phyloP scores from a whole-genome alignment of 37 sponge, comb jelly and placozoan genomes.

The Amphimedon queenslandica region DNA sequence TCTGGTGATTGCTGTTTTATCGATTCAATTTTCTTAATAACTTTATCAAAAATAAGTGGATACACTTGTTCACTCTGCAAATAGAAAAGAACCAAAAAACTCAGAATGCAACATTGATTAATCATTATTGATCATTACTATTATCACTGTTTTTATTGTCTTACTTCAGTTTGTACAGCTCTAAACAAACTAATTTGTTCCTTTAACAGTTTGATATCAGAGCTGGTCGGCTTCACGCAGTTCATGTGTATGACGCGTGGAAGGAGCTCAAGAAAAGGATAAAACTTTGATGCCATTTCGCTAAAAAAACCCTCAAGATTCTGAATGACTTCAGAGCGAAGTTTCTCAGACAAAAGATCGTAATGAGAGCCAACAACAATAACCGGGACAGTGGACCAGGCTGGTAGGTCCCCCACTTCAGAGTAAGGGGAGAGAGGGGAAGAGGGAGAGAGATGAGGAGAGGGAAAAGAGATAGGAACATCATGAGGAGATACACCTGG shows the following conservation, averaged over 20 bases:
- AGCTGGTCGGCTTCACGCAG: constrained; percentile 37
- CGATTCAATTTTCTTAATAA: constrained; percentile 38
- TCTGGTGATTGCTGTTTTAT: constrained; percentile 36
- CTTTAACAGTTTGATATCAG: constrained; percentile 59
- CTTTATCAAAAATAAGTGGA: constrained; percentile 46
- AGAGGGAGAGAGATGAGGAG: neutral
- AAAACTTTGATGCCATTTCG: constrained; percentile 41
- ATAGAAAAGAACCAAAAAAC: no score
- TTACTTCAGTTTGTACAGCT: constrained; percentile 37
- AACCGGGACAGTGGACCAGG: constrained; percentile 43
- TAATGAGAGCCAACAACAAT: constrained; percentile 70
- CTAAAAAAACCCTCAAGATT: constrained; percentile 29
- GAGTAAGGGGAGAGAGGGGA: neutral
- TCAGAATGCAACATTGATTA: no score
- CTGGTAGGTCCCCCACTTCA: neutral
- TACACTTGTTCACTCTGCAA: constrained; percentile 39
- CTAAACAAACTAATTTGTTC: constrained; percentile 38
- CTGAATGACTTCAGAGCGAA: constrained; percentile 9
- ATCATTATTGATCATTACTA: no score
- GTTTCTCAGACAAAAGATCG: constrained; percentile 22
- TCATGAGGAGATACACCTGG: neutral
- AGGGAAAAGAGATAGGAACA: neutral
- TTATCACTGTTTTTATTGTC: no score
- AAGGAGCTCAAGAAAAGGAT: constrained; percentile 46
- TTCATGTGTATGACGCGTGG: constrained; percentile 49